These are phyloP conservation scores for Strigamia maritima DNA, from an alignment of 2,888 invertebrate species.

Conservation along the genomic window DNA sequence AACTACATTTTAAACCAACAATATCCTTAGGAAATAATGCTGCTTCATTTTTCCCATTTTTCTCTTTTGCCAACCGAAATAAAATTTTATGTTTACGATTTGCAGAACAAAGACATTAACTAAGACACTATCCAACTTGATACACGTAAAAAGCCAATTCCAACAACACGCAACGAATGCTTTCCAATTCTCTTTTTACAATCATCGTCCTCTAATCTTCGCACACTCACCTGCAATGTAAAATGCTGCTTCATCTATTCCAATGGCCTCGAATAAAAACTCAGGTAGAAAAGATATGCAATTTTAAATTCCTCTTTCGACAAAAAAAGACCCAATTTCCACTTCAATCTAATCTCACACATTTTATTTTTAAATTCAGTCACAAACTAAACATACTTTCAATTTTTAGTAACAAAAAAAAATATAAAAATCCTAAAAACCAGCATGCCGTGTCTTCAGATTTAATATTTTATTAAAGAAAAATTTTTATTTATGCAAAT, in stretches of 20 bases:
- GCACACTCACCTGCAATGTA: neutral
- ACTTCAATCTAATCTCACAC: neutral
- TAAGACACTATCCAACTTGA: neutral
- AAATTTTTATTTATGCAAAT: no score
- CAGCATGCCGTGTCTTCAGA: no score
- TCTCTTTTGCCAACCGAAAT: neutral
- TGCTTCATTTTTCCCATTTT: no score
- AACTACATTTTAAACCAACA: neutral
- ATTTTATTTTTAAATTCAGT: neutral
- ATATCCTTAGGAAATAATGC: neutral
- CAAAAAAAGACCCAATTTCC: neutral
- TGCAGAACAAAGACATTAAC: neutral
- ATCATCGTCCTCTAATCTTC: neutral
- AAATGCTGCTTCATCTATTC: neutral
- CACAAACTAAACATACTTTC: neutral
- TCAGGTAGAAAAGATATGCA: neutral
- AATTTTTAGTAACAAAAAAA: no score
- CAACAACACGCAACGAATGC: neutral
- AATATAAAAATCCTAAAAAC: no score
- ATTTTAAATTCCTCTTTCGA: neutral
- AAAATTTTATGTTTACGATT: constrained; percentile 1
- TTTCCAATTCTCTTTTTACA: neutral
- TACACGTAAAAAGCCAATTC: neutral
- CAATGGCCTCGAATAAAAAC: neutral
- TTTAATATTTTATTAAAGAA: no score